Evolutionary conservation across 2,113 vertebrate species (phyloP).

Genomic region (Polypterus senegalus): DNA sequence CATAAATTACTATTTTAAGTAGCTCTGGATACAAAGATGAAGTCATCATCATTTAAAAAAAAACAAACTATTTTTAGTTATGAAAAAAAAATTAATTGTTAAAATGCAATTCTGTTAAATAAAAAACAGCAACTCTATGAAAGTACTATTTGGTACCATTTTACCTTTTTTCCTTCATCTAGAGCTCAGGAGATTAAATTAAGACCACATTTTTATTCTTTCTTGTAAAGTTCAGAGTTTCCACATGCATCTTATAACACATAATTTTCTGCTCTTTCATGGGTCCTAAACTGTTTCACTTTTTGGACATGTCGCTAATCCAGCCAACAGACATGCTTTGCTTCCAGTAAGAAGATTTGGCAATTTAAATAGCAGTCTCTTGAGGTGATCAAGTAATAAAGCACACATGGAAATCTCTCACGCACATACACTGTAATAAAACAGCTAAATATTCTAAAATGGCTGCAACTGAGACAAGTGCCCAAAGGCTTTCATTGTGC

Average conservation of each 20-base stretch:
- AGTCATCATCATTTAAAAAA: no score
- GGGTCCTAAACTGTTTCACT: slow-evolving; percentile 22
- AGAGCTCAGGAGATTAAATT: slow-evolving; percentile 33
- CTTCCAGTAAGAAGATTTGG: slow-evolving; percentile 64
- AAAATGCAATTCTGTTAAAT: no score
- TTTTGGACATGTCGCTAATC: slow-evolving; percentile 46
- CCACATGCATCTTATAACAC: slow-evolving; percentile 21
- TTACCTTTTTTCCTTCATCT: slow-evolving; percentile 23
- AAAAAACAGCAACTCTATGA: no score
- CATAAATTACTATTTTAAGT: no score
- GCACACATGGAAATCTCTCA: slow-evolving; percentile 57
- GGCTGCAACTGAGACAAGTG: no score
- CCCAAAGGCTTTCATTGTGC: no score
- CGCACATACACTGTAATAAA: slow-evolving; percentile 33
- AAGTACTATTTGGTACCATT: not conserved
- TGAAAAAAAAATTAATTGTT: no score
- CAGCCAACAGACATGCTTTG: slow-evolving; percentile 53
- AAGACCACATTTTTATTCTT: slow-evolving; percentile 36
- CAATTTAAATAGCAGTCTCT: slow-evolving; percentile 63
- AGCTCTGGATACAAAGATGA: no score
- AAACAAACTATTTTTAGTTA: no score
- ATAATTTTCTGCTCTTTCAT: slow-evolving; percentile 29
- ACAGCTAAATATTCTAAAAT: slow-evolving; percentile 11
- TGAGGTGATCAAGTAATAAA: slow-evolving; percentile 64
- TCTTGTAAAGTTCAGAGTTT: slow-evolving; percentile 34